Percentiles rank a stretch among this genome's conserved stretches.
Evolutionary conservation across 2,113 vertebrate genomes (phyloP).

Genomic region (Numida meleagris): DNA sequence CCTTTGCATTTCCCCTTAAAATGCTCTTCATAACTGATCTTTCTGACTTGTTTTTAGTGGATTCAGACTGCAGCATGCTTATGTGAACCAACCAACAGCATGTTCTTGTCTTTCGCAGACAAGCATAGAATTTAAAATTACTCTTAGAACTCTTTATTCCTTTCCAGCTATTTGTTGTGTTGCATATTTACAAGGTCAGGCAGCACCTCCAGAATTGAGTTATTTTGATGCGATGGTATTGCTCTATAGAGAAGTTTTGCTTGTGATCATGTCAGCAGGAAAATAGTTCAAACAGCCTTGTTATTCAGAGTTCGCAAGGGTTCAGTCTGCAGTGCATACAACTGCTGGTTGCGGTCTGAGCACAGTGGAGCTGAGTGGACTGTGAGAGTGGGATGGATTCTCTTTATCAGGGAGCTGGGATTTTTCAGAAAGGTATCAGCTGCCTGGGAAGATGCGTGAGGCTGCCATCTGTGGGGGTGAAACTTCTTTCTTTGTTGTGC

Average conservation of each 20-base stretch:
- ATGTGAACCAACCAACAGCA: not conserved
- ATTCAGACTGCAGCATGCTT: not conserved
- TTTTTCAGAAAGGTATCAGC: not conserved
- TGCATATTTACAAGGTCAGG: slow-evolving; percentile 18
- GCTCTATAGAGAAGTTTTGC: not conserved
- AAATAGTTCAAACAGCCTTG: not conserved
- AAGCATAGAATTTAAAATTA: not conserved
- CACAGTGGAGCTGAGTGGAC: not conserved
- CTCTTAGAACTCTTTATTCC: not conserved
- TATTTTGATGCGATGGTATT: not conserved
- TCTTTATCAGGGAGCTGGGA: not conserved
- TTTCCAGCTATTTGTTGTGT: not conserved
- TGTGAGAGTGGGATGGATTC: not conserved
- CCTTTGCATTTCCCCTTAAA: not conserved
- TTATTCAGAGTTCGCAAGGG: not conserved
- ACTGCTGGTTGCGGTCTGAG: not conserved
- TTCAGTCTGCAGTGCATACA: not conserved
- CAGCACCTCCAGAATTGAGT: slow-evolving; percentile 5
- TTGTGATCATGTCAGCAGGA: slow-evolving; percentile 4
- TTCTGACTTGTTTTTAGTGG: not conserved
- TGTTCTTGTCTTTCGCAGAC: not conserved
- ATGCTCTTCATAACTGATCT: not conserved
- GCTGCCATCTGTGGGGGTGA: not conserved
- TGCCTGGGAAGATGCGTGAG: not conserved
- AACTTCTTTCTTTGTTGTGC: not conserved